Percentiles rank a stretch among this genome's conserved stretches.
These are phyloP conservation scores for Neoaliturus tenellus DNA, from an alignment of 2,888 invertebrate species.

Conservation along the genomic window DNA sequence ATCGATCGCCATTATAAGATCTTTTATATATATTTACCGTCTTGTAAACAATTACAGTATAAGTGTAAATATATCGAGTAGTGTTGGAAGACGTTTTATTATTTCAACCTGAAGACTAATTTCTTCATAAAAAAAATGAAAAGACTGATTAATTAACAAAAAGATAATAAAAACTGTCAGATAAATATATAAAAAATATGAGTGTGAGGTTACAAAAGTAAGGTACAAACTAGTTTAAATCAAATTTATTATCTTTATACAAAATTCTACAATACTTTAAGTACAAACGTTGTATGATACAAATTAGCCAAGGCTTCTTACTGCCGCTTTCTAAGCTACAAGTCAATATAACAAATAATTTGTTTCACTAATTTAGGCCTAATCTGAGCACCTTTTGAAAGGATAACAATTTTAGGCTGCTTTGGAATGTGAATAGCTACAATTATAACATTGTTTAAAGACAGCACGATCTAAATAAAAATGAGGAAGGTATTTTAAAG, in stretches of 20 bases:
- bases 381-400: slow-evolving; percentile 35
- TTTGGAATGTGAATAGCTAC: background rate
- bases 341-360: background rate
- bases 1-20: no score
- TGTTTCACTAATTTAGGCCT: background rate
- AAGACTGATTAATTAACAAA: no score
- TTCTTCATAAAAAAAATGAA: no score
- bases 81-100: no score
- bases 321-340: slow-evolving; percentile 9
- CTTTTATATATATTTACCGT: no score
- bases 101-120: no score
- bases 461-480: background rate
- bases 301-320: slow-evolving; percentile 16
- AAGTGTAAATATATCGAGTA: no score
- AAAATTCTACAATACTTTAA: slow-evolving; percentile 32
- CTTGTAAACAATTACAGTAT: no score
- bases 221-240: background rate
- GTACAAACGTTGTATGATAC: slow-evolving; percentile 39
- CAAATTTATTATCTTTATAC: slow-evolving; percentile 36
- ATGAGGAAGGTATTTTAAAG: no score
- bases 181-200: no score
- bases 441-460: background rate
- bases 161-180: no score
- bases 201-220: no score
- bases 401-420: background rate